A percentile compares a stretch with the other conserved stretches of the same genome.
These are phyloP conservation scores for Mus minutoides DNA, from an alignment of 2,797 vertebrate genomes.

Conservation along the genomic window DNA sequence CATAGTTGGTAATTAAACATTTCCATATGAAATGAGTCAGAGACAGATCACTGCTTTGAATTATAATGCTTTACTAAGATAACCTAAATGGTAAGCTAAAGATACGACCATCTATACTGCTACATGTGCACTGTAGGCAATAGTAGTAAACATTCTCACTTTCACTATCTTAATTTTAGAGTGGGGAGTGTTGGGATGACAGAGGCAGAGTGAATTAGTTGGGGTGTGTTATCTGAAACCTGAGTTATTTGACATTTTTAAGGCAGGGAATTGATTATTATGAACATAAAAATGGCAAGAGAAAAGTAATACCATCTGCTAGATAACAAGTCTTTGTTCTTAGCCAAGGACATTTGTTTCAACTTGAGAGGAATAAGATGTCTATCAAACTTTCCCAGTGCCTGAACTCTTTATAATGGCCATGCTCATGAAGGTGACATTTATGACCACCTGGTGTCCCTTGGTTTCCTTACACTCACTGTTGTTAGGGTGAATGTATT, in stretches of 20 bases:
- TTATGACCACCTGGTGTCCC: background rate
- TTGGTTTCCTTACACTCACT: slow-evolving; percentile 29
- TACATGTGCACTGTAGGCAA: background rate
- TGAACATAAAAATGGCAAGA: slow-evolving; percentile 61
- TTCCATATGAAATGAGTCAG: slow-evolving; percentile 43
- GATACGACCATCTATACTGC: background rate
- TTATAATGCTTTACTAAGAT: slow-evolving; percentile 18
- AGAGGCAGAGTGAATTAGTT: slow-evolving; percentile 6
- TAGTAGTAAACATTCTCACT: background rate
- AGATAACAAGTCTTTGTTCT: slow-evolving; percentile 66
- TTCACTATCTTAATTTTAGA: background rate
- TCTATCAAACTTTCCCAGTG: slow-evolving; percentile 60
- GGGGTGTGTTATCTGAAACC: slow-evolving; percentile 60
- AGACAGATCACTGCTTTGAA: slow-evolving; percentile 1
- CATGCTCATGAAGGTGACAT: slow-evolving; percentile 46
- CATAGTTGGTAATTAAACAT: background rate
- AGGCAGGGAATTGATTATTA: slow-evolving; percentile 64
- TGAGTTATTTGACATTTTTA: slow-evolving; percentile 68
- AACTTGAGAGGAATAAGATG: slow-evolving; percentile 58
- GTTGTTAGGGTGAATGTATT: background rate
- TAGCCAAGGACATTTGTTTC: slow-evolving; percentile 65
- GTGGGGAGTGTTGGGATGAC: background rate
- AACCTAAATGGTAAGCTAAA: slow-evolving; percentile 20
- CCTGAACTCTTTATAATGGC: slow-evolving; percentile 57
- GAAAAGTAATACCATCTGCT: slow-evolving; percentile 67